Conservation (phyloP, 2,888 invertebrate genomes). For the Hypsopygia costalis region DNA sequence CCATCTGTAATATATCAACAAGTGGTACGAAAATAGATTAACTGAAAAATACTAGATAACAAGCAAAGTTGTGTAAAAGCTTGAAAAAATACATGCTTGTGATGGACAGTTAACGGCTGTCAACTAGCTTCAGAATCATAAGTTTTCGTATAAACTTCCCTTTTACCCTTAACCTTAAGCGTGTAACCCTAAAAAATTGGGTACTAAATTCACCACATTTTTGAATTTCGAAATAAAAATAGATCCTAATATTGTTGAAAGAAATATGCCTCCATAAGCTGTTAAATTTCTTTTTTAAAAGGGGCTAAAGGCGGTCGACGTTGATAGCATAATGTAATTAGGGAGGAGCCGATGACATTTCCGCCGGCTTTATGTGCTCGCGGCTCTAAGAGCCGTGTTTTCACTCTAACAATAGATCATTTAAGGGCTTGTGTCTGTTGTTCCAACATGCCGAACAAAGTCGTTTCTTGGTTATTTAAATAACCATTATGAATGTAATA, state of each 20-base stretch:
- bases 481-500: neutral
- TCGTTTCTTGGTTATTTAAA: neutral
- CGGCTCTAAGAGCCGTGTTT: conserved; percentile 4
- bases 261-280: neutral
- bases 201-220: neutral
- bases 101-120: too few species aligned
- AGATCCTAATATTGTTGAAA: neutral
- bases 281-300: conserved; percentile 13
- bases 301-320: conserved; percentile 13
- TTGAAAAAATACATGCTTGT: too few species aligned
- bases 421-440: conserved; percentile 9
- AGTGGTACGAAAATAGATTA: too few species aligned
- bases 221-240: neutral
- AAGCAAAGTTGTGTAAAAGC: too few species aligned
- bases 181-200: too few species aligned
- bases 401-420: conserved; percentile 17
- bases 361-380: conserved; percentile 10
- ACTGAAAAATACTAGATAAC: too few species aligned
- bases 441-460: neutral
- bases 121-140: too few species aligned
- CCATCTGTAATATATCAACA: too few species aligned
- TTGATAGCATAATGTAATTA: conserved; percentile 27
- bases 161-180: too few species aligned
- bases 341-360: conserved; percentile 21
- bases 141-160: too few species aligned